Conservation (phyloP, 2,113 vertebrate species). For the Hystrix brachyura region DNA sequence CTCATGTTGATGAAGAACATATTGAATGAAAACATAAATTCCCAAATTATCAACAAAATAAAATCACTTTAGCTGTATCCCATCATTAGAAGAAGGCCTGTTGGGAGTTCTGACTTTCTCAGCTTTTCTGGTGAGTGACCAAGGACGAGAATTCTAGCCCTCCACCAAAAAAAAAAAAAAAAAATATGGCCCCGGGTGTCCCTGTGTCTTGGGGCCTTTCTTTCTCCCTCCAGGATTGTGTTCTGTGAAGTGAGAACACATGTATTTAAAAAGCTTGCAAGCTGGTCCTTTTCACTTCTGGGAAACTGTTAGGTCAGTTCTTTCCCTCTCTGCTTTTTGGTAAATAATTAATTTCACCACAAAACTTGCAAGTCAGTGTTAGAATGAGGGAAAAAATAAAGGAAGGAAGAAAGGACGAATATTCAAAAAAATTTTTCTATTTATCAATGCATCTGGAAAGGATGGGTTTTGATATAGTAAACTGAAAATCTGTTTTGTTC, state of each 20-base stretch:
- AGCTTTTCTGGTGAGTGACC: background rate
- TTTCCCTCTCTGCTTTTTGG: conserved; percentile 25
- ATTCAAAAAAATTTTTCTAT: background rate
- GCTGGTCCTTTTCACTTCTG: conserved; percentile 8
- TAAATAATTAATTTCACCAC: conserved; percentile 46
- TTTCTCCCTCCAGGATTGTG: conserved; percentile 1
- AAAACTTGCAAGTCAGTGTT: conserved; percentile 42
- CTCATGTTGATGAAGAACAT: conserved; percentile 69
- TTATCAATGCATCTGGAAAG: conserved; percentile 10
- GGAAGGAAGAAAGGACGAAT: background rate
- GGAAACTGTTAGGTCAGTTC: background rate
- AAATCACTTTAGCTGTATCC: conserved; percentile 28
- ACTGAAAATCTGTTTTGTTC: background rate
- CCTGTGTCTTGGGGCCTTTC: background rate
- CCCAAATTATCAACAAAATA: conserved; percentile 57
- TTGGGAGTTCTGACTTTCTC: background rate
- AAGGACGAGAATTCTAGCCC: background rate
- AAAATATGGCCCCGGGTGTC: background rate
- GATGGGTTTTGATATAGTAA: background rate
- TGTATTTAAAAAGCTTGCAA: background rate
- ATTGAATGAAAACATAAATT: background rate
- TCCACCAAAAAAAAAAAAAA: background rate
- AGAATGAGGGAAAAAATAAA: background rate
- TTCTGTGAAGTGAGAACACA: background rate
- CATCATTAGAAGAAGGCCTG: background rate